Evolutionary conservation across 1,140 invertebrate genomes (phyloP), one percentile per base, ranked within the genome.

Genomic region (Drosophila willistoni): DNA sequence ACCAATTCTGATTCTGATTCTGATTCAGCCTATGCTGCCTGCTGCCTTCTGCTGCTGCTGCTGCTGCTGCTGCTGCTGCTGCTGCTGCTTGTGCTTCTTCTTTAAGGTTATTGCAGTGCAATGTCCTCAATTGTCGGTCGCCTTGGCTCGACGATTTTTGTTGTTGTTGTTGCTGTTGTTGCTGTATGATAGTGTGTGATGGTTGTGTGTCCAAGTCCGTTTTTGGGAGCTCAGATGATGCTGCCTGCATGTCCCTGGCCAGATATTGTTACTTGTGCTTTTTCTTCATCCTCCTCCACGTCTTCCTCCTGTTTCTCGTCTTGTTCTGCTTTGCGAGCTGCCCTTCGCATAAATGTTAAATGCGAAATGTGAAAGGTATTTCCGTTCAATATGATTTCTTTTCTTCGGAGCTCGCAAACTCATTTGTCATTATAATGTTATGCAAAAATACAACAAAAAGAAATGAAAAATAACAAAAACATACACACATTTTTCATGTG

Each of bases 91-190:
- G 25, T 64, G 56, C 71, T 82, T 79, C 77, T 82, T 89, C 77
- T 81, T 81, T 87, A 87, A 87, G 83, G 83, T 87, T 87, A 87
- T 80, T 87, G 68, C 73, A 79, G 83, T 87, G 83, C 83, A 87
- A 89, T 87, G 83, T 87, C 79, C 83, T 79, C 83, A 87, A 87
- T 87, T 75, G 82, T 72, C n/a, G 63, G 71, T 85, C 79, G 77
- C 82, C 83, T 86, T 86, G 77, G 79, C 68, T 65, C 33, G 44
- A 60, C 77, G 64, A 70, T 72, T 77, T 34, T 74, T 69, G 56
- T 64, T 71, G 29, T 68, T 66, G 70, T 65, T 71, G 64, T 12
- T 67, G 39, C 10, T 61, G 19, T 22, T 22, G 41, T 14, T 19
- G 14, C 64, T 39, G 36, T 39, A 4, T 13, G 36, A 39, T 39